A percentile compares a stretch with the other conserved stretches of the same genome.
Conservation (phyloP, 2,888 invertebrate genomes). For the Drosophila greeni region DNA sequence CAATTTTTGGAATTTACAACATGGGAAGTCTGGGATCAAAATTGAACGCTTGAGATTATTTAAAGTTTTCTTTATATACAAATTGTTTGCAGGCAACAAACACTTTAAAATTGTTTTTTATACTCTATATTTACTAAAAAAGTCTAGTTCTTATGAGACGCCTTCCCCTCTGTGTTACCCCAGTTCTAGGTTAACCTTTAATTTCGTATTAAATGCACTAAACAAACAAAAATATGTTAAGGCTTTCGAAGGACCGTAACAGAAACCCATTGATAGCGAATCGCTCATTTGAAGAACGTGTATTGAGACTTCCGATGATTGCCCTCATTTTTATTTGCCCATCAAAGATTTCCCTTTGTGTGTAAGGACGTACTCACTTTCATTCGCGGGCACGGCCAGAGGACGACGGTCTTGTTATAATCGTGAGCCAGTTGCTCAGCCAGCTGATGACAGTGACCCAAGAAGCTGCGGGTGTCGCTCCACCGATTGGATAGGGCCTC, state of each 20-base stretch:
- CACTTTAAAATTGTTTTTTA: too few species aligned
- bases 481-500: slow-evolving; percentile 30
- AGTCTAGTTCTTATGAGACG: too few species aligned
- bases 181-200: neutral
- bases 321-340: slow-evolving; percentile 1
- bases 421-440: slow-evolving; percentile 75
- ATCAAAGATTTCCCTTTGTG: slow-evolving; percentile 8
- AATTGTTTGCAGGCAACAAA: too few species aligned
- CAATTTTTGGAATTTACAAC: neutral
- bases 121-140: too few species aligned
- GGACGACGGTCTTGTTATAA: slow-evolving; percentile 77
- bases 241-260: neutral
- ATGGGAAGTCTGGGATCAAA: too few species aligned
- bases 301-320: slow-evolving; percentile 11
- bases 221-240: neutral
- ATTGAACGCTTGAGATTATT: neutral
- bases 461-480: slow-evolving; percentile 50
- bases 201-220: neutral
- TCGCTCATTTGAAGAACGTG: neutral
- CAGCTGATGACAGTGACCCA: slow-evolving; percentile 77
- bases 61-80: neutral
- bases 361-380: slow-evolving; percentile 74
- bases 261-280: neutral
- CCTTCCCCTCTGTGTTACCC: neutral
- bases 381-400: slow-evolving; percentile 79